Conservation (phyloP, 2,888 invertebrate species). For the Chaitophorus viminalis region DNA sequence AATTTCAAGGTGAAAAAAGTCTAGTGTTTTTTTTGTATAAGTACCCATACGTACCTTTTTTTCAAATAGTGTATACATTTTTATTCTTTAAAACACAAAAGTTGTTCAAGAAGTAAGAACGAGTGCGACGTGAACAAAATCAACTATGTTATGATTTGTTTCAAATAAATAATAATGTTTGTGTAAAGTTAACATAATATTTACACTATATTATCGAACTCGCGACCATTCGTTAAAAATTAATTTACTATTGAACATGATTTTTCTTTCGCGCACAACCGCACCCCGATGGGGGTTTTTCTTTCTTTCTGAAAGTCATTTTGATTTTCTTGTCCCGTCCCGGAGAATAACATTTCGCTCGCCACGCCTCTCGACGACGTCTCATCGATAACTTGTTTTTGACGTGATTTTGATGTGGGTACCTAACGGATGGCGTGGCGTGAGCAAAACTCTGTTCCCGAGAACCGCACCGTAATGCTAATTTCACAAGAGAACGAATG, state of each 20-base stretch:
- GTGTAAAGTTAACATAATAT: not conserved
- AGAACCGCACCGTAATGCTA: not conserved
- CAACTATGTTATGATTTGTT: too few species aligned
- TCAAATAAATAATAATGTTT: not conserved
- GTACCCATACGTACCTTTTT: not conserved
- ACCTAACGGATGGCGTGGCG: not conserved
- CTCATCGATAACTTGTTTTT: not conserved
- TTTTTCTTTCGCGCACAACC: not conserved
- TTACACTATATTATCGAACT: not conserved
- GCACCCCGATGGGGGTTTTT: not conserved
- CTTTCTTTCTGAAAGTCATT: not conserved
- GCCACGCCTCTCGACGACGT: not conserved
- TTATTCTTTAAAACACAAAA: not conserved
- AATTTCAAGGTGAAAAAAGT: not conserved
- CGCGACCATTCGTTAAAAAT: not conserved
- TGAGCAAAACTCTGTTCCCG: not conserved
- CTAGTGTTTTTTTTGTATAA: not conserved
- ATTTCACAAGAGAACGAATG: not conserved
- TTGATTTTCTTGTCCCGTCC: not conserved
- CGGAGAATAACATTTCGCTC: not conserved
- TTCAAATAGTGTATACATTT: not conserved
- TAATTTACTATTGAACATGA: not conserved
- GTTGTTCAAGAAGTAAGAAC: too few species aligned
- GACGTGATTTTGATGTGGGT: slow-evolving; percentile 13
- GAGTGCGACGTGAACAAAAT: too few species aligned